phyloP scores from a whole-genome alignment of 2,113 vertebrate genomes.

The Empidonax alnorum region DNA sequence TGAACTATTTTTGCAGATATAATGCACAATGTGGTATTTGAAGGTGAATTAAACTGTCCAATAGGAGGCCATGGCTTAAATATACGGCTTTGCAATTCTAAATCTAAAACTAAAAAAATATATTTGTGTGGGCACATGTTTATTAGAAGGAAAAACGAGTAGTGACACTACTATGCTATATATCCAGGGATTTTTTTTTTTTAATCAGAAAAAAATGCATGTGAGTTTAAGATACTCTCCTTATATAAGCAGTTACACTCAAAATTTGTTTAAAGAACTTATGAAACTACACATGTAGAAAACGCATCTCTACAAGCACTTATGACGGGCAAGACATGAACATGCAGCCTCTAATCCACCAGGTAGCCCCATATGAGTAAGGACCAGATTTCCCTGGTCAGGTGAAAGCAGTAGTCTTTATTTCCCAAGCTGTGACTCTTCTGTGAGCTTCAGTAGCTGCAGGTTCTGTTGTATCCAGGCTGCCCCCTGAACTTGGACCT shows the following conservation, averaged over 20 bases:
- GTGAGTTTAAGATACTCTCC: background rate
- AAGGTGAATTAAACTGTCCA: background rate
- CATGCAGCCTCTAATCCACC: background rate
- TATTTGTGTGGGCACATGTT: background rate
- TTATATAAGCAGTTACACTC: background rate
- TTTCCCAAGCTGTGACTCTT: background rate
- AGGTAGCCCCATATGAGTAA: accelerated
- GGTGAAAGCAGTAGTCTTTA: background rate
- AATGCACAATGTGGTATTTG: background rate
- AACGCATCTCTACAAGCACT: background rate
- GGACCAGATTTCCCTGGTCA: background rate
- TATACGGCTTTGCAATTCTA: background rate
- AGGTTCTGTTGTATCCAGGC: background rate
- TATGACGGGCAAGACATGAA: background rate
- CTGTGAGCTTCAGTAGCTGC: background rate
- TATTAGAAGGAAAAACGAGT: background rate
- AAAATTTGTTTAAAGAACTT: background rate
- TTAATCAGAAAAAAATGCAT: background rate
- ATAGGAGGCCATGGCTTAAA: background rate
- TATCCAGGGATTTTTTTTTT: background rate
- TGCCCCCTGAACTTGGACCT: background rate
- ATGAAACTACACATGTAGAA: background rate
- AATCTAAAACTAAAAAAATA: background rate
- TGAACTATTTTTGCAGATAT: background rate
- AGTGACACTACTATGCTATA: background rate